Evolutionary conservation across 2,797 vertebrate species (phyloP).

Genomic region (Pygocentrus nattereri): DNA sequence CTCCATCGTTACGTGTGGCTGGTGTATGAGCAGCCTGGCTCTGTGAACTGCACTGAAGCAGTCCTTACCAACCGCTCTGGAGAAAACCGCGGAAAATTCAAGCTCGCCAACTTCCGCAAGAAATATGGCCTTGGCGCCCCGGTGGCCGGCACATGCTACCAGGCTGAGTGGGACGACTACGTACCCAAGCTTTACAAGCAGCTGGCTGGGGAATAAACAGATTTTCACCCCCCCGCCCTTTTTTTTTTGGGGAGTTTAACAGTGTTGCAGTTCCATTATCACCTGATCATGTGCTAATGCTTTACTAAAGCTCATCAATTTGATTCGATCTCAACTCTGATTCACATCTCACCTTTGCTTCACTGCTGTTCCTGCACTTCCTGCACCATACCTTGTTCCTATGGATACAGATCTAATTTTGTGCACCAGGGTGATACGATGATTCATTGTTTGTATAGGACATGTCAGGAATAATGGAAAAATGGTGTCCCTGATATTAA

Average conservation of each 20-base stretch:
- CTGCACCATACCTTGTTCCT: background rate
- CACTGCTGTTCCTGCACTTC: background rate
- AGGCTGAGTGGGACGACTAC: constrained; percentile 95
- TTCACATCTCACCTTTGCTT: background rate
- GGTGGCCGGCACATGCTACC: constrained; percentile 91
- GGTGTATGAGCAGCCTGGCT: constrained; percentile 89
- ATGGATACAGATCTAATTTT: background rate
- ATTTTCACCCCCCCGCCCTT: background rate
- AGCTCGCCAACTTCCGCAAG: constrained; percentile 86
- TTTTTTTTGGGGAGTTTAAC: too few species aligned
- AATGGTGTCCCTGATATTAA: background rate
- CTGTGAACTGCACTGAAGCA: constrained; percentile 82
- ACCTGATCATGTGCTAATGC: background rate
- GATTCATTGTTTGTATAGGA: too few species aligned
- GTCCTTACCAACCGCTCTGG: constrained; percentile 88
- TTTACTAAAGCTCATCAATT: background rate
- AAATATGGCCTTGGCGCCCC: constrained; percentile 88
- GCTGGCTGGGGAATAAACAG: constrained; percentile 86
- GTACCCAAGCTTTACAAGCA: constrained; percentile 95
- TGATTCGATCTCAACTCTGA: background rate
- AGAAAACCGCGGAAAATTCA: constrained; percentile 89
- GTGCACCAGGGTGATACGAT: background rate
- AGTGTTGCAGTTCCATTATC: too few species aligned
- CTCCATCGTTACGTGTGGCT: constrained; percentile 97
- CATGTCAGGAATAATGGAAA: background rate